Evolutionary conservation across 2,888 invertebrate genomes (phyloP).

Genomic region (Synanthedon myopaeformis): DNA sequence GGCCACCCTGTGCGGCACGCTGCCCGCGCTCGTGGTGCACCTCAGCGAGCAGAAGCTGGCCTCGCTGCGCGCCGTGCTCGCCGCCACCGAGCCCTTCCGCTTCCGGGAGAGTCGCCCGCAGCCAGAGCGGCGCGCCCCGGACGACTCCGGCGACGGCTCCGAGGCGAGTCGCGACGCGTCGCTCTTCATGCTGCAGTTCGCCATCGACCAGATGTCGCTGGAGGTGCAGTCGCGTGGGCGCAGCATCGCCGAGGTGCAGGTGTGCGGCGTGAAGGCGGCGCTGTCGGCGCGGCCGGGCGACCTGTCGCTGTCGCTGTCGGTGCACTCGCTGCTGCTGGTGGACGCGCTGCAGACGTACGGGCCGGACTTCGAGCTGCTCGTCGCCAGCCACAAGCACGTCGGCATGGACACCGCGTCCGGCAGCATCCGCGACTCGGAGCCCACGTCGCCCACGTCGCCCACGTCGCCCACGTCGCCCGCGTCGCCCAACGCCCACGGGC

Average conservation of each 20-base stretch:
- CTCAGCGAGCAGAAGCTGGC: conserved; percentile 90
- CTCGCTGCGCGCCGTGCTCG: conserved; percentile 43
- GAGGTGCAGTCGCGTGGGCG: conserved; percentile 88
- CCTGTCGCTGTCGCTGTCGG: conserved; percentile 83
- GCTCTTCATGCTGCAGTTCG: conserved; percentile 85
- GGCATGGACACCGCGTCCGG: conserved; percentile 96
- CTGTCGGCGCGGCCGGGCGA: conserved; percentile 81
- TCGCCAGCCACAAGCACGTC: conserved; percentile 95
- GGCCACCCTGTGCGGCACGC: conserved; percentile 83
- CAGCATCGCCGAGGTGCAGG: conserved; percentile 93
- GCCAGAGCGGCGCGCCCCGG: conserved; percentile 9
- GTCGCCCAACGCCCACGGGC: conserved; percentile 55
- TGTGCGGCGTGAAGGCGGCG: conserved; percentile 86
- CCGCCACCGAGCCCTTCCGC: too few relatives aligned
- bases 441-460: conserved; percentile 91
- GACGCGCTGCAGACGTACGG: conserved; percentile 97
- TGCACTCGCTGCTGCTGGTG: conserved; percentile 91
- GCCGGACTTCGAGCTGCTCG: conserved; percentile 92
- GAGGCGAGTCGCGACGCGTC: conserved; percentile 64
- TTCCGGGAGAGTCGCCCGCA: conserved; percentile 15
- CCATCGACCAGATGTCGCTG: conserved; percentile 86
- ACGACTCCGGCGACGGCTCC: conserved; percentile 53
- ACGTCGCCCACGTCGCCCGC: conserved; percentile 78
- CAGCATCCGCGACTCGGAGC: conserved; percentile 91
- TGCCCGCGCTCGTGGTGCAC: conserved; percentile 90